phyloP scores from a whole-genome alignment of 1,140 invertebrate genomes.

The Pentalonia nigronervosa region DNA sequence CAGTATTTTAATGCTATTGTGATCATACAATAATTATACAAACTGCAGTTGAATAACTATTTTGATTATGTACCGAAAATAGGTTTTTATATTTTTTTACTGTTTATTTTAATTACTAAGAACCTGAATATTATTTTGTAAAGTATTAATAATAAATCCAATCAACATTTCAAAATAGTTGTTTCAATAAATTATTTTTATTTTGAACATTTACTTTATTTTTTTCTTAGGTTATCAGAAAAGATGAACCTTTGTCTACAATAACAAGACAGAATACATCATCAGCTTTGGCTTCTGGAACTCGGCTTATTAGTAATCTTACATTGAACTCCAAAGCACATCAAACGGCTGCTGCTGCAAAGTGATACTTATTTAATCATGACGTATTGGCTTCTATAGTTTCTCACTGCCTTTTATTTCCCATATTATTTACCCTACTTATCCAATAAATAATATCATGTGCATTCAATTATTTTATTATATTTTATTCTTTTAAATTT shows the following conservation, averaged over 20 bases:
- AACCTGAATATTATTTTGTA: background rate
- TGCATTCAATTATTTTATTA: background rate
- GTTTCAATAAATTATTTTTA: slow-evolving; percentile 7
- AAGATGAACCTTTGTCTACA: slow-evolving; percentile 1
- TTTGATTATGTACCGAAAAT: background rate
- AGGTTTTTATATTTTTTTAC: background rate
- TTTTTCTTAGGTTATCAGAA: background rate
- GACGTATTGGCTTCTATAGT: slow-evolving; percentile 12
- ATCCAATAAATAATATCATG: slow-evolving; percentile 34
- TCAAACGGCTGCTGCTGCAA: slow-evolving; percentile 46
- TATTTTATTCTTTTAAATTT: slow-evolving; percentile 17
- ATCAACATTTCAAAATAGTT: background rate
- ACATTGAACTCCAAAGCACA: slow-evolving; percentile 44
- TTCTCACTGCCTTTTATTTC: slow-evolving; percentile 45
- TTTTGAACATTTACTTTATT: background rate
- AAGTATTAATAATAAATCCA: background rate
- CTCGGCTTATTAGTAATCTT: slow-evolving; percentile 26
- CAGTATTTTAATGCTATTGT: too few species aligned
- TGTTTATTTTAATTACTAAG: background rate
- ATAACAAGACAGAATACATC: slow-evolving; percentile 17
- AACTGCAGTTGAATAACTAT: too few species aligned
- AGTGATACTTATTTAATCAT: slow-evolving; percentile 41
- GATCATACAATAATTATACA: too few species aligned
- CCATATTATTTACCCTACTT: slow-evolving; percentile 32
- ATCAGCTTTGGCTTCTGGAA: slow-evolving; percentile 36